These are phyloP conservation scores for Sympetrum striolatum DNA, from an alignment of 2,888 invertebrate genomes.

Conservation along the genomic window DNA sequence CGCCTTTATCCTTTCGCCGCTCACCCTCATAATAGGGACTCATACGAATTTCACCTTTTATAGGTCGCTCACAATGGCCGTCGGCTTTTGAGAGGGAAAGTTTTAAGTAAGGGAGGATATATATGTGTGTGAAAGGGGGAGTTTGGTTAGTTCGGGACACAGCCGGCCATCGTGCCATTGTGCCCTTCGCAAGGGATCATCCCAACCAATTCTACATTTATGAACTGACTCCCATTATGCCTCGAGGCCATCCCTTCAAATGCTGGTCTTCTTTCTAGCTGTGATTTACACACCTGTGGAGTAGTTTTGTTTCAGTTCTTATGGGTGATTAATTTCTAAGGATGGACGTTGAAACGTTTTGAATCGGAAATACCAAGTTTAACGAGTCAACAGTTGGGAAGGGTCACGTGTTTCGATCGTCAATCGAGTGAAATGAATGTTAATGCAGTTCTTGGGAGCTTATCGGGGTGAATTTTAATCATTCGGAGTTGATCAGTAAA, in stretches of 20 bases:
- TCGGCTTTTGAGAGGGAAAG: conserved; percentile 15
- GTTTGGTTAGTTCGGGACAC: not conserved
- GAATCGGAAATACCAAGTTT: no score
- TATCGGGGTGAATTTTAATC: no score
- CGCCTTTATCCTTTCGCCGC: not conserved
- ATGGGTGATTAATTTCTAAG: no score
- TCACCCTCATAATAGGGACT: not conserved
- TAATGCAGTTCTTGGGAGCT: no score
- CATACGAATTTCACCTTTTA: conserved; percentile 33
- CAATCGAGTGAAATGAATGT: no score
- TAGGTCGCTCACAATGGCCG: not conserved
- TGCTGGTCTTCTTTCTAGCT: no score
- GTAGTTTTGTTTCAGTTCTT: no score
- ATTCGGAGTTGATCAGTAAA: no score
- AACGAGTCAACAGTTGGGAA: no score
- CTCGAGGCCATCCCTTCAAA: not conserved
- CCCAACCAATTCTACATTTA: not conserved
- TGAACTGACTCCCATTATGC: not conserved
- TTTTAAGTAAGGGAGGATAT: conserved; percentile 16
- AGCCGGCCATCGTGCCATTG: not conserved
- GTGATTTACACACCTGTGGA: no score
- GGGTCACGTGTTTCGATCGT: no score
- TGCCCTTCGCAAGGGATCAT: not conserved
- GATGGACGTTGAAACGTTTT: no score
- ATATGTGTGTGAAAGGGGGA: not conserved